Base-by-base conservation (phyloP, 2,797 vertebrate species). In the Notolepis coatsorum region DNA sequence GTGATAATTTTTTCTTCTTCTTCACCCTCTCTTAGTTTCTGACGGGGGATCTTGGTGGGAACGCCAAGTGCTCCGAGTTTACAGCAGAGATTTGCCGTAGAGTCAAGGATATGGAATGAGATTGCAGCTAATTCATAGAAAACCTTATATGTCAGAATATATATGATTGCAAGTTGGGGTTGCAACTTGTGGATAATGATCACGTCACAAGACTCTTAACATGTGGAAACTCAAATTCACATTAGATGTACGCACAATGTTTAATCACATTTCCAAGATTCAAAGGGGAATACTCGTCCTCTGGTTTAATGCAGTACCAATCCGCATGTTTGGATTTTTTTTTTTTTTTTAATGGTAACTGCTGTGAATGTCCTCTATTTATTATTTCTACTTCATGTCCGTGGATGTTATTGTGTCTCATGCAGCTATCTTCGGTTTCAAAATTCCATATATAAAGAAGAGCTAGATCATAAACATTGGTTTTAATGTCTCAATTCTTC, bases 11-110 rank as follows among this genome's bases (percentile, higher is more conserved):
- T 8, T 8, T 35, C 7, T 6, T 8, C 20, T 41, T 41, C 4
- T 7, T 31, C 47, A 47, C 41, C 24, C 20, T 64, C 20, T 69
- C 60, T 54, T 70, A 98, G 97, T 84, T 94, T 49, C 82, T 97
- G 75, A 99, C 97, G 0, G 96, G 95, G 90, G 97, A 99, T 65
- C 90, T 99, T 61, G 96, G 97, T 61, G 97, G 97, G 63, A 95
- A 85, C 4, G 75, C 96, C 0, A 98, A 96, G 74, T 98, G 97
- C 69, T 98, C 96, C 0, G 96, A 98, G 77, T 97, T 97, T 79
- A 98, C 96, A 12, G 88, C 90, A 1, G 97, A 99, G 31, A 99
- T 99, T 83, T 98, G 96, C 57, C 91, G 85, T 50, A 89, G 96
- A 46, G 90, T 99, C 46, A 90, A 59, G 65, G 95, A 97, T 37